Base-by-base conservation (phyloP, 1,140 invertebrate species). In the Pentalonia nigronervosa region DNA sequence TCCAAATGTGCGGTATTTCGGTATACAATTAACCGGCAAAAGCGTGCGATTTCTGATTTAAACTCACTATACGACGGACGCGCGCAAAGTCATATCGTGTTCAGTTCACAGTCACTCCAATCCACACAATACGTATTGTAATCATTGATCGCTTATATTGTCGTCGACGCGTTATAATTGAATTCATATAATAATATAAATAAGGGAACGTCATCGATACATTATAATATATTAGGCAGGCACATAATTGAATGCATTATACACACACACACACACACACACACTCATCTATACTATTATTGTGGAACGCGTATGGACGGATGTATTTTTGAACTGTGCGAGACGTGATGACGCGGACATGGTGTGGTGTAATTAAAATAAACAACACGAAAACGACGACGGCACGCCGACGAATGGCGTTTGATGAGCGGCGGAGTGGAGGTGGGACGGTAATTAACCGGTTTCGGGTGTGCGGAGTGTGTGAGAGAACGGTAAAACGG, bases 321-420 rank as follows among this genome's bases (percentile, higher is more conserved):
- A 76, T 23, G 17, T 67, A 67, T 67, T 67, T 47, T 45, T 47
- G 41, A 45, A 86, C 84, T 30, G 60, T 76, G 30, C 21, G 84
- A 87, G 87, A 89, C 48, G 20, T 34, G n/a, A 89, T 11, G 48
- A 89, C 34, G 87, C 60, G 60, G 60, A 89, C 48, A 53, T n/a
- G 60, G 30, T n/a, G n/a, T n/a, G 60, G 87, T 88, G 48, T 53
- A 89, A 89, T 89, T 89, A 89, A 89, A 89, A 89, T 89, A 89
- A 89, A 89, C 47, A 87, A 87, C n/a, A 87, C 45, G 45, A 87
- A 87, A 87, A 47, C 84, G 41, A 41, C 41, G 45, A 87, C 25
- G 41, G 34, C 25, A 30, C 21, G 14, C 36, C 21, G 45, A 47
- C 84, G 84, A n/a, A 47, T 30, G 84, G 41, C 7, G 36, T 86